Conservation (phyloP, 2,113 vertebrate species). For the Hemicordylus capensis region DNA sequence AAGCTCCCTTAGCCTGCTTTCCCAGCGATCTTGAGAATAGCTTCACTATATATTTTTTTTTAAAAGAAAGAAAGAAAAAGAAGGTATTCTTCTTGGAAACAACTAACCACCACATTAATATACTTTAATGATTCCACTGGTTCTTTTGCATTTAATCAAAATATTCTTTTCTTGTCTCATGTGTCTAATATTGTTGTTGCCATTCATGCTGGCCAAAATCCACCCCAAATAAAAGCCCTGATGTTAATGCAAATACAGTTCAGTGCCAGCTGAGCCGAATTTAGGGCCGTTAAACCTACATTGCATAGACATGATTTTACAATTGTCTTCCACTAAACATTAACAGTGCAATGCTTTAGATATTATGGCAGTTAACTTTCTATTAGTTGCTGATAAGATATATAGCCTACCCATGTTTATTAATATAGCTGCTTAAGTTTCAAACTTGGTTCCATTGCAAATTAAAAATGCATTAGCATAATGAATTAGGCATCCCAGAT, state of each 20-base stretch:
- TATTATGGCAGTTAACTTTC: background rate
- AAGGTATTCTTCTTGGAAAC: background rate
- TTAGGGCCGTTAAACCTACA: too few relatives aligned
- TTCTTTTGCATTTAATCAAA: constrained; percentile 19
- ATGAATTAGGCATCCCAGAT: constrained; percentile 9
- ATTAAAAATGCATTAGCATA: constrained; percentile 40
- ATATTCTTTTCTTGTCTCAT: background rate
- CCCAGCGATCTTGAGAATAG: too few relatives aligned
- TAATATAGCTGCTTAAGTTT: background rate
- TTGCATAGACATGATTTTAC: background rate
- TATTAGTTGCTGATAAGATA: constrained; percentile 28
- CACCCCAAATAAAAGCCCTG: background rate
- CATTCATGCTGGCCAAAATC: background rate
- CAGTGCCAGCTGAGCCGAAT: background rate
- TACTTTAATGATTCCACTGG: constrained; percentile 14
- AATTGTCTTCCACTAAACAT: constrained; percentile 3
- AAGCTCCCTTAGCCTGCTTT: too few relatives aligned
- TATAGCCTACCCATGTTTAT: background rate
- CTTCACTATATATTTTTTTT: too few relatives aligned
- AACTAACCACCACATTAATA: constrained; percentile 19
- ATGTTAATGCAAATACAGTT: background rate
- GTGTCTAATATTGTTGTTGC: background rate
- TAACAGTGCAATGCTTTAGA: background rate
- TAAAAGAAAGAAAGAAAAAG: too few relatives aligned
- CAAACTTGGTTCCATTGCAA: constrained; percentile 16